These are phyloP conservation scores for Pollachius pollachius DNA, from an alignment of 2,113 vertebrate genomes.

Conservation along the genomic window DNA sequence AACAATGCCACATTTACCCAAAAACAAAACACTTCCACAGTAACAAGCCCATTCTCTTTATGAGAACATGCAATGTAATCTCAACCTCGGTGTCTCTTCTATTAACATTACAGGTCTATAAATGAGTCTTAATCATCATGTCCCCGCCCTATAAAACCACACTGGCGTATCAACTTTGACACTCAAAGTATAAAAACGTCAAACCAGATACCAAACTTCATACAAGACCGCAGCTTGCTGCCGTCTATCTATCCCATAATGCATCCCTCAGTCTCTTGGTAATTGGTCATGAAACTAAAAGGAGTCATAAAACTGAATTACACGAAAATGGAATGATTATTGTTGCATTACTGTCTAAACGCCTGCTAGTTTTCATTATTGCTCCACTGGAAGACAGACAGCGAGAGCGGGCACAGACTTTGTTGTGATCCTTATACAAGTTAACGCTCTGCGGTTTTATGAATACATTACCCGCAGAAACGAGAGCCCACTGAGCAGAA, in stretches of 20 bases:
- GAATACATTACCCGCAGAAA: neutral
- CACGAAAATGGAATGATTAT: slow-evolving; percentile 18
- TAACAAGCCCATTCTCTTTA: too few species aligned
- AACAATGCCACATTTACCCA: too few species aligned
- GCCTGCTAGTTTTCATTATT: slow-evolving; percentile 23
- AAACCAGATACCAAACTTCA: neutral
- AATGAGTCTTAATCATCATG: neutral
- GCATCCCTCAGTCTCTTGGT: slow-evolving; percentile 11
- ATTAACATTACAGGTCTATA: too few species aligned
- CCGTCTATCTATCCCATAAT: slow-evolving; percentile 1
- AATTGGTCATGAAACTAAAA: slow-evolving; percentile 13
- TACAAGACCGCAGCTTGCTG: neutral
- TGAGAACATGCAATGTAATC: too few species aligned
- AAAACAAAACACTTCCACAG: too few species aligned
- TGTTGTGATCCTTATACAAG: slow-evolving; percentile 6
- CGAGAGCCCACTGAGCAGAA: too few species aligned
- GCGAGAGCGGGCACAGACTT: neutral
- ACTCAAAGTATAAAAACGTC: too few species aligned
- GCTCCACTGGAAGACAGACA: neutral
- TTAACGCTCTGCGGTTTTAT: slow-evolving; percentile 32
- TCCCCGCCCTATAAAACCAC: neutral
- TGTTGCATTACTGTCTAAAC: slow-evolving; percentile 26
- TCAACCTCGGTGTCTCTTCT: too few species aligned
- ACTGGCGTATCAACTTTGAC: too few species aligned
- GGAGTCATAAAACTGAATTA: slow-evolving; percentile 8